Evolutionary conservation across 2,113 vertebrate genomes (phyloP), one percentile per base, ranked within the genome.

Genomic region (Muscicapa adusta): DNA sequence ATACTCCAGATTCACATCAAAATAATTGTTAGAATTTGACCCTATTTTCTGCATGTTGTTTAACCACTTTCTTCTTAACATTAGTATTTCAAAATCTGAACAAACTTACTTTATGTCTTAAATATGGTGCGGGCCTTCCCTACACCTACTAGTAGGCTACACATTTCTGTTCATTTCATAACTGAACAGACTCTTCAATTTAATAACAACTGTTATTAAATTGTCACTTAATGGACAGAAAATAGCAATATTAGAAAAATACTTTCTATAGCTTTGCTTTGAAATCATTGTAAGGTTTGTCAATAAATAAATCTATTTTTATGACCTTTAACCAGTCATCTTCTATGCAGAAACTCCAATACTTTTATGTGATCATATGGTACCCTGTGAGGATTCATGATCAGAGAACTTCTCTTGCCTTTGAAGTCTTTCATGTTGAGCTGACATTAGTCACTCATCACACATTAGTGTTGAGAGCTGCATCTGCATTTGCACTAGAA

Each of bases 361-460:
- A 25, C 20, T 91, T 95, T 89, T 36, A 95, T 83, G 10, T 16
- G 28, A 73, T 80, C 34, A 10, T n/a, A 48, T 40, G 33, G 34
- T 62, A 56, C 5, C 29, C 31, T 77, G 38, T 23, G n/a, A 94
- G 33, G 47, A 87, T 78, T 88, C 19, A 67, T 78, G 75, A 88
- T 85, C 80, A 89, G 50, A 87, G 61, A 85, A 65, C 22, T 85
- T 56, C 34, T 65, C 88, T 79, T 76, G 36, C 74, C 34, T 71
- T 88, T 85, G 38, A 24, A 60, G 38, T 50, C 82, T 95, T 94
- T 94, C 74, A 86, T 86, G 68, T 73, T 89, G 62, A 77, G 38
- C 29, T 83, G 67, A 67, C 56, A 25, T 84, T 91, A 91, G 51
- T 75, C 82, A 86, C 54, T 85, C 58, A 62, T 83, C 57, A 62